Evolutionary conservation across 2,888 invertebrate species (phyloP), one percentile per base, ranked within the genome.

Genomic region (Meiosimyza platycephala): DNA sequence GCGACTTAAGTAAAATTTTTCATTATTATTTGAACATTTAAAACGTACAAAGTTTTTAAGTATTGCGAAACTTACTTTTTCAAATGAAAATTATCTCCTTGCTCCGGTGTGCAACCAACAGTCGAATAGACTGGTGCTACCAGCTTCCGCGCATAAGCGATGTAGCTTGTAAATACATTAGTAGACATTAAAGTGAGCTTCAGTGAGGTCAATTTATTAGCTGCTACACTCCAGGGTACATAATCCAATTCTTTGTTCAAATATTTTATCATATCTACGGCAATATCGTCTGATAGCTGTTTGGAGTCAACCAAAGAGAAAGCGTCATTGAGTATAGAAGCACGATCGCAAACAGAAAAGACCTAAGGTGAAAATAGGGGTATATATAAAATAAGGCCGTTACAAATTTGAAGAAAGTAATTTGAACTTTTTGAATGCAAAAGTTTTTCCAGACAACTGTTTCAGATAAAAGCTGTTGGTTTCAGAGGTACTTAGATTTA

Each of bases 281-380:
- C 92, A 6, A 91, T 83, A 0, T 88, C 87, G 81, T 95, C 97
- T 1, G 90, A 88, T 5, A 95, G 83, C 74, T 90, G 88, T 0
- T 91, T 90, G 0, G 94, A 91, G 72, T 92, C 91, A 0, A 97
- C 95, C 64, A 97, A 85, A n/a, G 93, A 92, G 84, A 96, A 96
- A 0, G 91, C 92, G 82, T 98, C 97, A 79, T 96, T 93, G 4
- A 97, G 78, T 6, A 97, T 86, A 79, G 94, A 92, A 0, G 95
- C 91, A 75, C 94, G 90, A 84, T 98, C 97, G 0, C 92, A 90
- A 73, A 90, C 87, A 0, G 90, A 89, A 5, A 94, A 85, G 88
- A 74, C 74, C 82, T 81, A 28, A 22, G 22, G 22, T 22, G 22
- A n/a, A n/a, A n/a, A n/a, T n/a, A n/a, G n/a, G n/a, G 22, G 22